Conservation (phyloP, 2,113 vertebrate genomes). For the Seriola aureovittata region DNA sequence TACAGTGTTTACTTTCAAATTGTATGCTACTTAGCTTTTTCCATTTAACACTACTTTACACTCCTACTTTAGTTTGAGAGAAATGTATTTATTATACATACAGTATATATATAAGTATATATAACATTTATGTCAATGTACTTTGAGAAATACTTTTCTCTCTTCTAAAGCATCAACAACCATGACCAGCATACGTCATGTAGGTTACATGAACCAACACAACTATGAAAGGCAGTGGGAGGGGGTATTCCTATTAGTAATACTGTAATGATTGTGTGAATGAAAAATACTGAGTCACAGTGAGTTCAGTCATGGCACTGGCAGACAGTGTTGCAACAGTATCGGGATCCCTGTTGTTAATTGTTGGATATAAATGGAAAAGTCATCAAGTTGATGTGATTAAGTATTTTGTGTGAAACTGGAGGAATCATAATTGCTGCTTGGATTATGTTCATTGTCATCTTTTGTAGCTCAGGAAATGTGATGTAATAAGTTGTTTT, state of each 20-base stretch:
- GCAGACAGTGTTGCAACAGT: neutral
- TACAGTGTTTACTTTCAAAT: too few species aligned
- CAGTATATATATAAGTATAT: too few species aligned
- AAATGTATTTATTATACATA: too few species aligned
- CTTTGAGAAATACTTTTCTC: too few species aligned
- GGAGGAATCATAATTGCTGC: neutral
- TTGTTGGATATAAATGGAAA: neutral
- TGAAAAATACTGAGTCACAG: neutral
- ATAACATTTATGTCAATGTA: too few species aligned
- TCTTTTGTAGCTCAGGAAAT: neutral
- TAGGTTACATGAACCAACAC: too few species aligned
- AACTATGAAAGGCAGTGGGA: too few species aligned
- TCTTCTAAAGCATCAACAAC: too few species aligned
- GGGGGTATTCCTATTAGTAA: neutral
- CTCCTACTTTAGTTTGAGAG: too few species aligned
- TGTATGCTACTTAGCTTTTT: too few species aligned
- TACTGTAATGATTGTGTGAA: neutral
- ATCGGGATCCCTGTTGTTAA: neutral
- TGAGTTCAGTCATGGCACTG: neutral
- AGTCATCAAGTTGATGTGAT: neutral
- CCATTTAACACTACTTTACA: too few species aligned
- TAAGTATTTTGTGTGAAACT: neutral
- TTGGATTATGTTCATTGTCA: neutral
- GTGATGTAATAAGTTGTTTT: neutral
- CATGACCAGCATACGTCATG: too few species aligned